Percentiles rank a stretch among this genome's conserved stretches.
These are phyloP conservation scores for Alentia gelatinosa DNA, from an alignment of 2,888 invertebrate species.

Conservation along the genomic window DNA sequence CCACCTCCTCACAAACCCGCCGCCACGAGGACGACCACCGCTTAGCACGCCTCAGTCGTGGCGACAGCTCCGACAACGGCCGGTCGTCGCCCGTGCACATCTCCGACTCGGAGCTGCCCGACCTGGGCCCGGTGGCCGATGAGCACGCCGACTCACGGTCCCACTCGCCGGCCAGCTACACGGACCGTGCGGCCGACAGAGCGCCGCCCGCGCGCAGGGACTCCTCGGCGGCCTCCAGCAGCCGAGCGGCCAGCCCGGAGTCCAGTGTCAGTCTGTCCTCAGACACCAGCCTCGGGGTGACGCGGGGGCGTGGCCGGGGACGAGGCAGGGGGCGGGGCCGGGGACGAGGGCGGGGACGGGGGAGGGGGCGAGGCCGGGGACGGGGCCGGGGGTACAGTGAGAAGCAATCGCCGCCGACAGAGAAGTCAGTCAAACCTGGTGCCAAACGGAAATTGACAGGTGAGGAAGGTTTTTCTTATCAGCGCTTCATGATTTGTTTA, in stretches of 20 bases:
- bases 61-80: background rate
- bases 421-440: background rate
- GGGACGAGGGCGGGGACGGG: background rate
- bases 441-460: constrained; percentile 26
- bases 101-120: background rate
- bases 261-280: background rate
- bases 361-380: constrained; percentile 13
- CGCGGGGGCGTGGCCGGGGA: background rate
- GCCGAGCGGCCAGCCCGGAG: background rate
- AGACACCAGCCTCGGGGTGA: background rate
- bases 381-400: background rate
- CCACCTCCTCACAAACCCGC: background rate
- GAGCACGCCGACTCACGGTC: background rate
- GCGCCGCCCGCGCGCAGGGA: background rate
- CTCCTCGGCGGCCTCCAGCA: background rate
- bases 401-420: background rate
- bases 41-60: background rate
- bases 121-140: background rate
- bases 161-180: background rate
- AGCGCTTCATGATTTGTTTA: too few relatives aligned
- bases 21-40: constrained; percentile 27
- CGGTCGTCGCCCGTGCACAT: background rate
- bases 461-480: background rate
- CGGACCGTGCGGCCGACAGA: background rate
- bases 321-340: background rate